Evolutionary conservation across 92 coral and sea anemone species (phyloP).

Genomic region (Epizoanthus scotinus): DNA sequence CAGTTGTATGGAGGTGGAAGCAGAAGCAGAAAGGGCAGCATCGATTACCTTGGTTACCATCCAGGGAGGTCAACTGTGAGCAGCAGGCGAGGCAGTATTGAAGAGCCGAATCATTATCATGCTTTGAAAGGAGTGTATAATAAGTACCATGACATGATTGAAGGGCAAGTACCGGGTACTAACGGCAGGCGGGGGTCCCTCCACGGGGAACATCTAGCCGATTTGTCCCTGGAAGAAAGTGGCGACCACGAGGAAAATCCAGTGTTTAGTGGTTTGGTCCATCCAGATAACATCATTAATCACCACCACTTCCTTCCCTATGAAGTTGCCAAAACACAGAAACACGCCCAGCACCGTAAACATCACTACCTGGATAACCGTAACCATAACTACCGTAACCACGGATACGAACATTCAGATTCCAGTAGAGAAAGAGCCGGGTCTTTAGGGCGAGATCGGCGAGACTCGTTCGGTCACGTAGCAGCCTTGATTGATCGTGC

Average conservation of each 20-base stretch:
- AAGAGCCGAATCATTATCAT: conserved; percentile 15
- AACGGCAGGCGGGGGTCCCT: conserved; percentile 19
- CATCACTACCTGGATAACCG: conserved; percentile 45
- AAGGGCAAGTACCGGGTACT: background rate
- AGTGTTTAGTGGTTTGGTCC: conserved; percentile 66
- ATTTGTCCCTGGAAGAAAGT: background rate
- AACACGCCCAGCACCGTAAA: conserved; percentile 37
- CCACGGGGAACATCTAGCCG: conserved; percentile 26
- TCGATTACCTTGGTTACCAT: conserved; percentile 39
- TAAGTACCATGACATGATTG: conserved; percentile 11
- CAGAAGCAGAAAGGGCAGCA: conserved; percentile 40
- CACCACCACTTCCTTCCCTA: conserved; percentile 85
- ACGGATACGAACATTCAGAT: conserved; percentile 40
- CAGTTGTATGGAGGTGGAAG: conserved; percentile 5
- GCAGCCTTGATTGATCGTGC: conserved; percentile 62
- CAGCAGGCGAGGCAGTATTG: conserved; percentile 44
- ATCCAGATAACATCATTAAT: conserved; percentile 81
- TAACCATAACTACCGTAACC: conserved; percentile 49
- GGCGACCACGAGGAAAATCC: conserved; percentile 11
- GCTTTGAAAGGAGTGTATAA: conserved; percentile 10
- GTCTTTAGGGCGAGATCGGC: conserved; percentile 12
- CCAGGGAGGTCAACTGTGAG: conserved; percentile 36
- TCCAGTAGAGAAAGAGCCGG: conserved; percentile 4
- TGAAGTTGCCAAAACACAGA: conserved; percentile 64
- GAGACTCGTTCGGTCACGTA: conserved; percentile 50